These are phyloP conservation scores for Peromyscus leucopus DNA, from an alignment of 2,113 vertebrate species.

Conservation along the genomic window DNA sequence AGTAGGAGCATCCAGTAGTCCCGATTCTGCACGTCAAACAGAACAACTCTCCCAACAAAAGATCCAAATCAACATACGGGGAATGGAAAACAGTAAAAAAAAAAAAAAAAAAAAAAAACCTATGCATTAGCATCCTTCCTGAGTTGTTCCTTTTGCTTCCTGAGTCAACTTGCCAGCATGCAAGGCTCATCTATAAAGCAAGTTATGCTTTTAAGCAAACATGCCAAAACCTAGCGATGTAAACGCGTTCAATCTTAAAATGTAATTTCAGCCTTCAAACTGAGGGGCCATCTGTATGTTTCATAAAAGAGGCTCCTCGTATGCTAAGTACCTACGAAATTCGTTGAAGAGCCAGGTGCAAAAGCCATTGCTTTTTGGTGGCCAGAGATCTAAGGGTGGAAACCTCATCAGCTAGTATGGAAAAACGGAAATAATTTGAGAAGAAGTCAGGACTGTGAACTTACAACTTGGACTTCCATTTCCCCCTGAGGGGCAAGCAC, in stretches of 20 bases:
- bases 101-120: not conserved
- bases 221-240: conserved; percentile 26
- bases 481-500: not conserved
- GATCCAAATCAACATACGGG: conserved; percentile 51
- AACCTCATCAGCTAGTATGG: not conserved
- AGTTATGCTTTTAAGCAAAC: conserved; percentile 55
- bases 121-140: not conserved
- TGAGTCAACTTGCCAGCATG: conserved; percentile 39
- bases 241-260: conserved; percentile 40
- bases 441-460: not conserved
- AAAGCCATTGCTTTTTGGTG: not conserved
- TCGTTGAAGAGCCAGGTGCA: not conserved
- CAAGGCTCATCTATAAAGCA: conserved; percentile 19
- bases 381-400: not conserved
- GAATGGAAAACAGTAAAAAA: not conserved
- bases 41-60: not conserved
- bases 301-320: not conserved
- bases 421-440: not conserved
- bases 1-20: conserved; percentile 19
- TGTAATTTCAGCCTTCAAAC: conserved; percentile 52
- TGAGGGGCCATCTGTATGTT: not conserved
- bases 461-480: not conserved
- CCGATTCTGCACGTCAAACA: not conserved
- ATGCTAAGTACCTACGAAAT: not conserved
- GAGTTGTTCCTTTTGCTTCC: conserved; percentile 50